phyloP scores from a whole-genome alignment of 30 jellyfish, hydroid and myxozoan genomes.

The Aurelia sp. region DNA sequence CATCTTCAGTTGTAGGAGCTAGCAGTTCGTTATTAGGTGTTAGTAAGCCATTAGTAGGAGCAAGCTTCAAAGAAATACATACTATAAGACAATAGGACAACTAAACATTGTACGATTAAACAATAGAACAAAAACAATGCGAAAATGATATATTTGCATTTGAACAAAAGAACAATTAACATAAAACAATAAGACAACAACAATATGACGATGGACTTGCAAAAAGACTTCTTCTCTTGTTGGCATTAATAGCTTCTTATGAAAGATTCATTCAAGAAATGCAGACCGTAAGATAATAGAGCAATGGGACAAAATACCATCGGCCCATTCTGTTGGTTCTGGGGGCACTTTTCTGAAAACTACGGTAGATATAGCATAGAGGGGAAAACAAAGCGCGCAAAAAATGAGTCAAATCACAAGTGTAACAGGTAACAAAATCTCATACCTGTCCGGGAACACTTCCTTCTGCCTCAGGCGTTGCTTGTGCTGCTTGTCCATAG shows the following conservation, averaged over 20 bases:
- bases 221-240: too few relatives aligned
- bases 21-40: constrained; percentile 37
- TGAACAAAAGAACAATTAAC: too few relatives aligned
- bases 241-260: too few relatives aligned
- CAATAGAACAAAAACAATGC: too few relatives aligned
- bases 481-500: constrained; percentile 1
- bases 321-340: too few relatives aligned
- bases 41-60: background rate
- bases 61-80: background rate
- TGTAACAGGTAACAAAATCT: too few relatives aligned
- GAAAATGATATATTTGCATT: background rate
- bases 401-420: too few relatives aligned
- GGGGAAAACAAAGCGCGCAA: background rate
- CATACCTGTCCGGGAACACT: constrained; percentile 66
- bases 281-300: too few relatives aligned
- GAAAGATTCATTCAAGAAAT: background rate
- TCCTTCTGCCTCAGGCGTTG: constrained; percentile 7
- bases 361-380: background rate
- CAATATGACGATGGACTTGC: background rate
- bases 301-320: too few relatives aligned
- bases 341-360: background rate
- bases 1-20: constrained; percentile 43
- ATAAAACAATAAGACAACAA: background rate
- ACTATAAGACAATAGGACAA: background rate
- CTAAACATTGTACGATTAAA: background rate